A percentile compares a stretch with the other conserved stretches of the same genome.
These are phyloP conservation scores for Theropithecus gelada DNA, from an alignment of 2,113 vertebrate species.

Conservation along the genomic window DNA sequence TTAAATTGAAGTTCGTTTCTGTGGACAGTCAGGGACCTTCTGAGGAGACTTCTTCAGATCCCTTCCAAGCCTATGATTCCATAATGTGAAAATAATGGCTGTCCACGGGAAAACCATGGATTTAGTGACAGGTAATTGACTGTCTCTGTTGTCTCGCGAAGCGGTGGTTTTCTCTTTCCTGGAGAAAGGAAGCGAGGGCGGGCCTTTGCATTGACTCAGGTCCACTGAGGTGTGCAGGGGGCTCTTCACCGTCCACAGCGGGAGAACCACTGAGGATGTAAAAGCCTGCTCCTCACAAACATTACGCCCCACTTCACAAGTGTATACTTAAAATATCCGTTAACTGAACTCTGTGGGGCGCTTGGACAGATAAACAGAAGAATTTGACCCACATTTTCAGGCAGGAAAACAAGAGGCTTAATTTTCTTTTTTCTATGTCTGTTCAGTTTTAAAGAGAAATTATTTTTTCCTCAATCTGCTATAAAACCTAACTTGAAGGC, in stretches of 20 bases:
- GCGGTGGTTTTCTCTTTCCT: neutral
- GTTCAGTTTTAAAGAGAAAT: neutral
- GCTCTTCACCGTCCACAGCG: neutral
- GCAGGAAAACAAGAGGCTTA: neutral
- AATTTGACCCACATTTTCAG: neutral
- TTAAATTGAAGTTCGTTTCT: neutral
- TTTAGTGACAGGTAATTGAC: neutral
- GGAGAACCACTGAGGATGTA: neutral
- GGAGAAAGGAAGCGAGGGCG: neutral
- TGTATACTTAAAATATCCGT: neutral
- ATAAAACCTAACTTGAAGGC: neutral
- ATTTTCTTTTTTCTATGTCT: neutral
- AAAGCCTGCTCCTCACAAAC: neutral
- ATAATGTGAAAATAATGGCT: neutral
- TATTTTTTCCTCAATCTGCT: constrained; percentile 32
- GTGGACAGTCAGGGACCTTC: neutral
- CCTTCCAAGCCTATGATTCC: neutral
- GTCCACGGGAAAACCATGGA: neutral
- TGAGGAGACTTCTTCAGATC: neutral
- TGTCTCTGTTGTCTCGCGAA: neutral
- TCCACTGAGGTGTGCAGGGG: neutral
- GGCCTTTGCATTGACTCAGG: neutral
- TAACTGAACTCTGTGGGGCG: neutral
- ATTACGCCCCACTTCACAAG: neutral
- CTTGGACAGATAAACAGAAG: neutral